Conservation (phyloP, 2,797 vertebrate genomes). For the Sebastes oblongus region DNA sequence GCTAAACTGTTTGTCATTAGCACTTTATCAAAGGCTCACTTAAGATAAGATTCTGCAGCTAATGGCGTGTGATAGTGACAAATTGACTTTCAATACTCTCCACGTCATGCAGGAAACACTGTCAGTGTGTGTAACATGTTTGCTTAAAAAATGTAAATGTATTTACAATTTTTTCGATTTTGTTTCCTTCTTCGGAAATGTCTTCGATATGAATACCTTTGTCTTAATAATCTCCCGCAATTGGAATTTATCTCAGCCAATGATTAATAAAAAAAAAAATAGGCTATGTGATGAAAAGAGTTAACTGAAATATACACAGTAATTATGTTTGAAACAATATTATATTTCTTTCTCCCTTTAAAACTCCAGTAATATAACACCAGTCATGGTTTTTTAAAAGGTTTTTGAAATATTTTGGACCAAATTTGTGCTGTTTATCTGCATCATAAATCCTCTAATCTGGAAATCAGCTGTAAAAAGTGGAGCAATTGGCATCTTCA, state of each 20-base stretch:
- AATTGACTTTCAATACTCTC: constrained; percentile 73
- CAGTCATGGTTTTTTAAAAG: constrained; percentile 38
- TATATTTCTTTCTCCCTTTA: constrained; percentile 24
- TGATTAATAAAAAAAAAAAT: constrained; percentile 44
- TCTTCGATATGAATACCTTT: constrained; percentile 32
- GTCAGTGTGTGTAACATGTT: constrained; percentile 32
- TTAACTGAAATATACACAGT: constrained; percentile 42
- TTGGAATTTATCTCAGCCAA: constrained; percentile 40
- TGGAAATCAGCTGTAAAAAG: constrained; percentile 60
- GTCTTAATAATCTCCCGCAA: constrained; percentile 31
- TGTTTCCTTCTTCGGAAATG: constrained; percentile 17
- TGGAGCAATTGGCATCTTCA: constrained; percentile 36
- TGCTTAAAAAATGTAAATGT: constrained; percentile 15
- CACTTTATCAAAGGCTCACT: constrained; percentile 74
- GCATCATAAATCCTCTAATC: constrained; percentile 55
- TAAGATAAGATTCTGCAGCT: constrained; percentile 74
- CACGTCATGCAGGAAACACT: constrained; percentile 42
- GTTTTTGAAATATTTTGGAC: constrained; percentile 33
- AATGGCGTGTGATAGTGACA: constrained; percentile 74
- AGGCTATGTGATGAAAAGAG: constrained; percentile 33
- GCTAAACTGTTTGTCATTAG: constrained; percentile 79
- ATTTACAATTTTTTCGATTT: constrained; percentile 39
- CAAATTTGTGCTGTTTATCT: constrained; percentile 46
- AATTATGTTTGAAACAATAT: constrained; percentile 55
- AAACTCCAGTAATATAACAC: constrained; percentile 12